Conservation (phyloP, 2,113 vertebrate genomes). For the Bambusicola thoracicus region DNA sequence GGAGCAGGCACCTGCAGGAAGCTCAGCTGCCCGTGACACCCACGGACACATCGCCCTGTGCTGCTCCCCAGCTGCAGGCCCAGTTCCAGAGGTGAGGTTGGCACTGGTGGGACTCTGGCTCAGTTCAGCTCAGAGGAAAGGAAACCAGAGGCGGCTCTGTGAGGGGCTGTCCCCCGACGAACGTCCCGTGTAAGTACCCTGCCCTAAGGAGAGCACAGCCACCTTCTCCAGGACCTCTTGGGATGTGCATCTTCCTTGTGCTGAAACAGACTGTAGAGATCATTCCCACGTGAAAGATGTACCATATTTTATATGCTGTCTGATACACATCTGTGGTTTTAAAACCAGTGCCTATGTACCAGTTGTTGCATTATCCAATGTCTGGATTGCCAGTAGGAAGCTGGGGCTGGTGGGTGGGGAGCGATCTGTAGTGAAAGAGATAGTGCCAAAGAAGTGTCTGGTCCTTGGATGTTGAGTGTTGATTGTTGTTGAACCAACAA, state of each 20-base stretch:
- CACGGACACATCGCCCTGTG: neutral
- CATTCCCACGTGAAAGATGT: neutral
- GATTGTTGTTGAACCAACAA: neutral
- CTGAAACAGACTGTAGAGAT: neutral
- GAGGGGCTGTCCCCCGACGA: neutral
- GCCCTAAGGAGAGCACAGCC: neutral
- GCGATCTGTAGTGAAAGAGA: neutral
- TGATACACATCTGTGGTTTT: conserved; percentile 23
- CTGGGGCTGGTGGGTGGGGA: neutral
- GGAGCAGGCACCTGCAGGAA: conserved; percentile 9
- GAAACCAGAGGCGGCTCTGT: conserved; percentile 15
- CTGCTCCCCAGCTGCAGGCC: neutral
- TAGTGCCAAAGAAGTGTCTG: neutral
- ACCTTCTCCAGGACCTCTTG: neutral
- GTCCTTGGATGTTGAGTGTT: neutral
- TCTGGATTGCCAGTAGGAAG: conserved; percentile 4
- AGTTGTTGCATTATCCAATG: conserved; percentile 20
- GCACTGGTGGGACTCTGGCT: neutral
- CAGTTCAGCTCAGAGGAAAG: neutral
- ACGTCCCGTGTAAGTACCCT: conserved; percentile 3
- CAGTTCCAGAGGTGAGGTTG: neutral
- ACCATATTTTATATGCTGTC: neutral
- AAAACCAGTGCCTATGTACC: conserved; percentile 25
- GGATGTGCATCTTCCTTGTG: neutral
- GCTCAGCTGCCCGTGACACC: neutral